phyloP scores from a whole-genome alignment of 2,888 invertebrate genomes.

The Cosmorhoe ocellata region DNA sequence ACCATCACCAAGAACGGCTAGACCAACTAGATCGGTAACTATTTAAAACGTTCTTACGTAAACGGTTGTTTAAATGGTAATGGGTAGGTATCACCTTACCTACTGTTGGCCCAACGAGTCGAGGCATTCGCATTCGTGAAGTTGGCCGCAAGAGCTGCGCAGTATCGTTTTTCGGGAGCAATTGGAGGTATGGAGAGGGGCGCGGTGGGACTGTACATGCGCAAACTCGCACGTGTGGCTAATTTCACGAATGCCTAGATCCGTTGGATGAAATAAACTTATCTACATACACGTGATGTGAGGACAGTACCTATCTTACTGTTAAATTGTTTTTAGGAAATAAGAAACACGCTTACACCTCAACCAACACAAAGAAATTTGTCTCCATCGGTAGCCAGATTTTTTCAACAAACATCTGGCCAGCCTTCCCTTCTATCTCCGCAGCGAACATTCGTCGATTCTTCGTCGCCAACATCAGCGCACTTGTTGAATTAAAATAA shows the following conservation, averaged over 20 bases:
- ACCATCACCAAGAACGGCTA: slow-evolving; percentile 43
- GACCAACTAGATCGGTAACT: slow-evolving; percentile 46
- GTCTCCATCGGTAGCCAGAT: slow-evolving; percentile 73
- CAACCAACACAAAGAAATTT: slow-evolving; percentile 52
- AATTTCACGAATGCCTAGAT: too few relatives aligned
- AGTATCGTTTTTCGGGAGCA: too few relatives aligned
- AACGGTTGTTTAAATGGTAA: too few relatives aligned
- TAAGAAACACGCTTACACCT: slow-evolving; percentile 38
- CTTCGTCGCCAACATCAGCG: slow-evolving; percentile 40
- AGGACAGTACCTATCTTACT: neutral
- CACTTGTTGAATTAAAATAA: slow-evolving; percentile 30
- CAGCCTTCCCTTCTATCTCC: slow-evolving; percentile 62
- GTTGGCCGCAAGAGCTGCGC: too few relatives aligned
- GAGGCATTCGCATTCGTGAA: too few relatives aligned
- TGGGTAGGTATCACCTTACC: too few relatives aligned
- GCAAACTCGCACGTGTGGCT: too few relatives aligned
- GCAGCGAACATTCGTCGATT: slow-evolving; percentile 35
- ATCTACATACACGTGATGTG: too few relatives aligned
- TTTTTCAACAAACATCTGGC: slow-evolving; percentile 66
- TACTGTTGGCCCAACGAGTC: too few relatives aligned
- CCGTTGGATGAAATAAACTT: too few relatives aligned
- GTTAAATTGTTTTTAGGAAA: slow-evolving; percentile 40
- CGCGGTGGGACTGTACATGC: too few relatives aligned
- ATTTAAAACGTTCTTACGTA: neutral
- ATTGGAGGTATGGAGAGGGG: too few relatives aligned